Percentiles rank a stretch among this genome's conserved stretches.
These are phyloP conservation scores for Pristis pectinata DNA, from an alignment of 2,797 vertebrate genomes.

Conservation along the genomic window DNA sequence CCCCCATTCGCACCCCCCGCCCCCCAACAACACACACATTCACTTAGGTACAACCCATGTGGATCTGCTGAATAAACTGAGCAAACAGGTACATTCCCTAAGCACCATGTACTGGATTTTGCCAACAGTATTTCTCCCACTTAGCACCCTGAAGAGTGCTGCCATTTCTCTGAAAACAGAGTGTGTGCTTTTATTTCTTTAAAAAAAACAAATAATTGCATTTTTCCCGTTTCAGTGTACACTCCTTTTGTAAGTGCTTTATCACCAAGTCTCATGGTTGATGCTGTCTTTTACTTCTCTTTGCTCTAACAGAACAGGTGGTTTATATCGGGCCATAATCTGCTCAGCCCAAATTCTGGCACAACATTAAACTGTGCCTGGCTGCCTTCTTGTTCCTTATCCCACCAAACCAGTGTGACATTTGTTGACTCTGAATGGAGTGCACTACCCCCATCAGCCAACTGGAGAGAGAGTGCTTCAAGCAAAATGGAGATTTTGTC, in stretches of 20 bases:
- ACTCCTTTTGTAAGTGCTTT: neutral
- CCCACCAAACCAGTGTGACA: slow-evolving; percentile 55
- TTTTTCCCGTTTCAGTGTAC: neutral
- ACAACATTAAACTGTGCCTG: slow-evolving; percentile 58
- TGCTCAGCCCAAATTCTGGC: slow-evolving; percentile 44
- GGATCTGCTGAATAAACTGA: slow-evolving; percentile 45
- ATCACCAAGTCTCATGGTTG: slow-evolving; percentile 43
- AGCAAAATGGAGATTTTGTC: slow-evolving; percentile 68
- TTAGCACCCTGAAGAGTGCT: neutral
- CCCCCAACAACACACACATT: no score
- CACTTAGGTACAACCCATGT: slow-evolving; percentile 53
- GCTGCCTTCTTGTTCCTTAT: slow-evolving; percentile 52
- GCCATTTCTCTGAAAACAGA: neutral
- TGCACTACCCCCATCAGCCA: slow-evolving; percentile 34
- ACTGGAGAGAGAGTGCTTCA: slow-evolving; percentile 48
- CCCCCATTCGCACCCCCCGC: no score
- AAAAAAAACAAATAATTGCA: neutral
- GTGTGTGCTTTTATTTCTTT: neutral
- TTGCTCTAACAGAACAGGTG: slow-evolving; percentile 57
- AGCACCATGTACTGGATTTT: neutral
- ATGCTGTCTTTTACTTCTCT: slow-evolving; percentile 26
- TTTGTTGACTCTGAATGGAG: slow-evolving; percentile 60
- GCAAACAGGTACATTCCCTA: neutral
- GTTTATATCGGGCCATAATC: slow-evolving; percentile 62
- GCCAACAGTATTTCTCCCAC: neutral